Percentiles rank a stretch among this genome's conserved stretches.
Evolutionary conservation across 2,113 vertebrate species (phyloP).

Genomic region (Sylvietta virens): DNA sequence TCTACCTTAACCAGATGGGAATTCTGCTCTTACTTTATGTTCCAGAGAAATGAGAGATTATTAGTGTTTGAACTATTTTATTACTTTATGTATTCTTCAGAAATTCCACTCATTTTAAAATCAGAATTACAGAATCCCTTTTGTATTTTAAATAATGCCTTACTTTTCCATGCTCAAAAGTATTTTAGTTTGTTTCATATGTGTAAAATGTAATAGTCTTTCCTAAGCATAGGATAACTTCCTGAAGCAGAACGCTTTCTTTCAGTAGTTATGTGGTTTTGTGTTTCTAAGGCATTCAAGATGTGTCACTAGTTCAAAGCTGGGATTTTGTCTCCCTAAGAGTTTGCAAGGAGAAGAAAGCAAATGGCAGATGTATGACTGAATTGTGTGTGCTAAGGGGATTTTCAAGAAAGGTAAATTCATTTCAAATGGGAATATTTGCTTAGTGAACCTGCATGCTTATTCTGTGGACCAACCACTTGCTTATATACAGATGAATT

Average conservation of each 20-base stretch:
- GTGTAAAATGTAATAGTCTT: neutral
- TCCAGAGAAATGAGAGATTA: conserved; percentile 12
- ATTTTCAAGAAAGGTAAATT: neutral
- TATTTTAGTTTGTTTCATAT: neutral
- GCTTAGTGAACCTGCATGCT: neutral
- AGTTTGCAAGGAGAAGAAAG: neutral
- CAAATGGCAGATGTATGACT: neutral
- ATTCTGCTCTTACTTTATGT: conserved; percentile 25
- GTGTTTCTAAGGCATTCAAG: neutral
- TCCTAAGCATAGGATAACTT: neutral
- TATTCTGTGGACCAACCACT: neutral
- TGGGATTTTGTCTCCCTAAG: neutral
- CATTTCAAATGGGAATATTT: neutral
- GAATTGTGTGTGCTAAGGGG: neutral
- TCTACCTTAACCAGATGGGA: conserved; percentile 42
- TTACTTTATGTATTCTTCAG: neutral
- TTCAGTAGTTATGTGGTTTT: neutral
- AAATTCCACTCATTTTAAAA: neutral
- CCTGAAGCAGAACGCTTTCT: neutral
- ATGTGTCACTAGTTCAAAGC: neutral
- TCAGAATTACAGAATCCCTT: neutral
- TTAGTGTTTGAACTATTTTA: neutral
- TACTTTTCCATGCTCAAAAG: neutral
- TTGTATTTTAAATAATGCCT: neutral
- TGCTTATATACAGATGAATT: neutral